phyloP scores from a whole-genome alignment of 2,113 vertebrate species.

The Rhynchopsitta pachyrhyncha region DNA sequence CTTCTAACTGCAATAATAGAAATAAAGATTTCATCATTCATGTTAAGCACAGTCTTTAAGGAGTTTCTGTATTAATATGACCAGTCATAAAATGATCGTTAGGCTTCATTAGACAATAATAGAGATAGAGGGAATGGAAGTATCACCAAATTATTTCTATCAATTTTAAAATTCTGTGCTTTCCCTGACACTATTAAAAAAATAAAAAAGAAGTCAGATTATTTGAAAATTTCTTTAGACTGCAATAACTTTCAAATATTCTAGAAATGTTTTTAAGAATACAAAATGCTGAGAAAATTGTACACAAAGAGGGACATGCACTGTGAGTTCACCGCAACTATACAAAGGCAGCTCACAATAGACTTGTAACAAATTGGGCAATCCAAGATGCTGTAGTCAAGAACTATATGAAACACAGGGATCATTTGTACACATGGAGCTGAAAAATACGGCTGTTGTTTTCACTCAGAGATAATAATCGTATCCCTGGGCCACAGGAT shows the following conservation, averaged over 20 bases:
- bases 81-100: constrained; percentile 25
- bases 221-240: neutral
- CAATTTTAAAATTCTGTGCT: neutral
- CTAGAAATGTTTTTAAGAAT: constrained; percentile 28
- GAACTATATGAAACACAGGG: constrained; percentile 65
- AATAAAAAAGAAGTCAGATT: neutral
- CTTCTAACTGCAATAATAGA: constrained; percentile 23
- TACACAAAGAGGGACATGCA: neutral
- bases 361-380: constrained; percentile 86
- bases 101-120: constrained; percentile 25
- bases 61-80: constrained; percentile 13
- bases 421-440: constrained; percentile 76
- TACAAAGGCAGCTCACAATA: constrained; percentile 74
- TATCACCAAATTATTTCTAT: neutral
- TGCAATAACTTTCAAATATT: neutral
- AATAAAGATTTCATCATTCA: constrained; percentile 20
- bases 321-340: constrained; percentile 14
- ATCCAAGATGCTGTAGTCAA: constrained; percentile 76
- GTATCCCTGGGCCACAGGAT: constrained; percentile 76
- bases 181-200: neutral
- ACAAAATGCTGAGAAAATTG: constrained; percentile 6
- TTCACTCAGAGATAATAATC: constrained; percentile 81
- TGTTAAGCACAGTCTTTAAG: neutral
- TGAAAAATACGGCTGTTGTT: constrained; percentile 76
- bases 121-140: constrained; percentile 9